A percentile compares a stretch with the other conserved stretches of the same genome.
Conservation (phyloP, 2,113 vertebrate species). For the Hyla sarda region DNA sequence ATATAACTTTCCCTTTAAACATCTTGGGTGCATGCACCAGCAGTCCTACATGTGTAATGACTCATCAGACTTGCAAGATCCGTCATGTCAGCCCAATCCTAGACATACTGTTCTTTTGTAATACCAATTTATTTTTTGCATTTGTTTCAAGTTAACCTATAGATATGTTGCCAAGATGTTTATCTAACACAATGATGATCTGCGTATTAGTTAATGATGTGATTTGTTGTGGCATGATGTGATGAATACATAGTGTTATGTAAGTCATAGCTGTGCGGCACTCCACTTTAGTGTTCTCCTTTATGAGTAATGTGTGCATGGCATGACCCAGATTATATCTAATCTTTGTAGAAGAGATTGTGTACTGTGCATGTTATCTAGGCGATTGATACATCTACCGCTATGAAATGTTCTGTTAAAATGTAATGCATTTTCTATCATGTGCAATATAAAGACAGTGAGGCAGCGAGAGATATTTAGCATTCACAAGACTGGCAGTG, state of each 20-base stretch:
- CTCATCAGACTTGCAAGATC: slow-evolving; percentile 25
- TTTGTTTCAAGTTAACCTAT: not conserved
- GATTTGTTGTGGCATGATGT: slow-evolving; percentile 2
- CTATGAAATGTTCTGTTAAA: too few species aligned
- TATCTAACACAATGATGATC: not conserved
- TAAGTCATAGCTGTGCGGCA: not conserved
- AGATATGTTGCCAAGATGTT: not conserved
- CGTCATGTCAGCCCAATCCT: not conserved
- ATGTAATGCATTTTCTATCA: not conserved
- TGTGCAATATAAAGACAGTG: not conserved
- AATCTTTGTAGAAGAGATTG: not conserved
- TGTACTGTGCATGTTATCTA: not conserved
- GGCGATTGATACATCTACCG: too few species aligned
- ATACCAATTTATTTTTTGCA: not conserved
- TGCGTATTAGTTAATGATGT: not conserved
- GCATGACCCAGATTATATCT: not conserved
- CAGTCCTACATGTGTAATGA: slow-evolving; percentile 6
- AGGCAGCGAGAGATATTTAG: not conserved
- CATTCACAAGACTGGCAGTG: not conserved
- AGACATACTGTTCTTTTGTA: not conserved
- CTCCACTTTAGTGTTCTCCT: rapidly evolving
- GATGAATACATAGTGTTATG: not conserved
- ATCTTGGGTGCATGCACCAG: not conserved
- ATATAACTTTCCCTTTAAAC: not conserved
- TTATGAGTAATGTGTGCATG: not conserved